Percentiles rank a stretch among this genome's conserved stretches.
Evolutionary conservation across 2,888 invertebrate genomes (phyloP).

Genomic region (Physocephala rufipes): DNA sequence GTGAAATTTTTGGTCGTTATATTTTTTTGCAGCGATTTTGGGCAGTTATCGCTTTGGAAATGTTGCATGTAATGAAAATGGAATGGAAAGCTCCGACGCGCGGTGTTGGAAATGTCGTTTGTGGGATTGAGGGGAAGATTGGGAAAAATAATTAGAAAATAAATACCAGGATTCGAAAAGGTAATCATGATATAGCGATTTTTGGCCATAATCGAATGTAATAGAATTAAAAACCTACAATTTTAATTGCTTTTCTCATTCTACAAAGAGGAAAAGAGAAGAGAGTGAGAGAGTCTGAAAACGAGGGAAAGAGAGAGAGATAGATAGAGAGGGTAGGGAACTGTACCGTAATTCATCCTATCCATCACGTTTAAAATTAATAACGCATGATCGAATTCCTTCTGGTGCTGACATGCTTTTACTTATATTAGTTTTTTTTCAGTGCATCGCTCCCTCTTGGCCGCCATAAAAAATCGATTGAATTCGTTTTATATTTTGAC

Average conservation of each 20-base stretch:
- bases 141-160: slow-evolving; percentile 12
- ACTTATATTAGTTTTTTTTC: too few species aligned
- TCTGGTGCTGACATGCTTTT: too few species aligned
- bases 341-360: too few species aligned
- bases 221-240: slow-evolving; percentile 28
- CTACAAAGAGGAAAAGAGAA: background rate
- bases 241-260: slow-evolving; percentile 29
- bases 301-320: background rate
- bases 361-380: background rate
- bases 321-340: too few species aligned
- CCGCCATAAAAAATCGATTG: background rate
- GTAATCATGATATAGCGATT: background rate
- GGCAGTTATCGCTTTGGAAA: slow-evolving; percentile 37
- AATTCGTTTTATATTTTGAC: background rate
- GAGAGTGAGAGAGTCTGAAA: background rate
- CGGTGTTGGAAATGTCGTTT: background rate
- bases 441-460: background rate
- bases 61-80: slow-evolving; percentile 33
- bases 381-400: too few species aligned
- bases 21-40: slow-evolving; percentile 12
- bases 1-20: slow-evolving; percentile 25
- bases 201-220: slow-evolving; percentile 25
- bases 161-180: slow-evolving; percentile 1
- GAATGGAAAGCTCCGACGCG: background rate
- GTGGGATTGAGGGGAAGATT: background rate